Conservation (phyloP, 37 sponge, comb jelly and placozoan genomes). For the Chondrilla cf. caribensis region DNA sequence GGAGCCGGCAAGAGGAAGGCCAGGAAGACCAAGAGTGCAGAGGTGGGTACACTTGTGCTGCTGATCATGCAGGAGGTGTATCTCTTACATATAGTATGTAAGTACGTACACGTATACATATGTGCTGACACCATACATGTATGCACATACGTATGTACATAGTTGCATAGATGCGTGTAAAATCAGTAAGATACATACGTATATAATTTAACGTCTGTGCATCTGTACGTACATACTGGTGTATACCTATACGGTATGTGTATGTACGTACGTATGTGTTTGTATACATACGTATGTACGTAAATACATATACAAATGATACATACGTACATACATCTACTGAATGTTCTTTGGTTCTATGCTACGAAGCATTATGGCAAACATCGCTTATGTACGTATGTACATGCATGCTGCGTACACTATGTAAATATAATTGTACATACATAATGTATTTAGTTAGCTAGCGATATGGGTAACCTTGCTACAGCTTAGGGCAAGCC, state of each 20-base stretch:
- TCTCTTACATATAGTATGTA: neutral
- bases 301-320: too few relatives aligned
- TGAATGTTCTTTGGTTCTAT: too few relatives aligned
- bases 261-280: neutral
- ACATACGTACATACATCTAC: too few relatives aligned
- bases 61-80: neutral
- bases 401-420: too few relatives aligned
- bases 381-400: too few relatives aligned
- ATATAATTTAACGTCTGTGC: too few relatives aligned
- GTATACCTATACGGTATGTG: neutral
- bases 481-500: neutral
- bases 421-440: neutral
- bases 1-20: neutral
- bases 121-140: neutral
- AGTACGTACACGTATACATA: neutral
- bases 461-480: too few relatives aligned
- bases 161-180: neutral
- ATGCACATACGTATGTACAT: neutral
- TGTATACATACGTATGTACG: neutral
- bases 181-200: neutral
- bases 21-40: constrained; percentile 18
- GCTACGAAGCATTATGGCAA: too few relatives aligned
- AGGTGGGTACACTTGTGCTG: neutral
- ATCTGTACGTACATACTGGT: neutral
- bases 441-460: neutral